Evolutionary conservation across 2,113 vertebrate genomes (phyloP).

Genomic region (Phoxinus phoxinus): DNA sequence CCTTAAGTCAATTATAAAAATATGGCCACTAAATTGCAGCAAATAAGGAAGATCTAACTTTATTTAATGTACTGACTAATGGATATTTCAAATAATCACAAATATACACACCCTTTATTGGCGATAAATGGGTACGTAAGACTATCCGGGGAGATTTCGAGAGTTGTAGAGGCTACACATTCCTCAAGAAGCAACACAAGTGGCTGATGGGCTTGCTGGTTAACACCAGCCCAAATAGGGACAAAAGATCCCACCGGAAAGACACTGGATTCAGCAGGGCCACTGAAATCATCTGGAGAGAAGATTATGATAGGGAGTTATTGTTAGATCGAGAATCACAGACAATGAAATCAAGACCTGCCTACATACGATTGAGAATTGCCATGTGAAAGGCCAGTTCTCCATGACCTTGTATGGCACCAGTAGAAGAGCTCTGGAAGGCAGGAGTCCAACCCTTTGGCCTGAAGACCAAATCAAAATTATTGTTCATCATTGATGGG

Average conservation of each 20-base stretch:
- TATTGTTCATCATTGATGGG: neutral
- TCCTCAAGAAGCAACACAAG: slow-evolving; percentile 77
- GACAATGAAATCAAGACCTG: neutral
- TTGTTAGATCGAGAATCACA: neutral
- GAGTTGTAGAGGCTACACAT: slow-evolving; percentile 70
- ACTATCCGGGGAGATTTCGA: slow-evolving; percentile 48
- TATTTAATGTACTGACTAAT: neutral
- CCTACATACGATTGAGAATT: slow-evolving; percentile 70
- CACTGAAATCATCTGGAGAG: slow-evolving; percentile 68
- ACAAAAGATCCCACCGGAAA: slow-evolving; percentile 77
- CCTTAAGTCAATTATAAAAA: neutral
- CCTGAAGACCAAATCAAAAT: slow-evolving; percentile 50
- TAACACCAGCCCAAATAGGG: slow-evolving; percentile 74
- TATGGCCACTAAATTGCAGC: neutral
- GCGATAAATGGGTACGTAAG: slow-evolving; percentile 70
- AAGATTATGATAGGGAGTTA: neutral
- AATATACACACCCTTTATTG: slow-evolving; percentile 74
- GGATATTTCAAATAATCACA: neutral
- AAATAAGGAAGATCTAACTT: neutral
- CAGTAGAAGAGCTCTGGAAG: slow-evolving; percentile 56
- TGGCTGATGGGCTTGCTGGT: slow-evolving; percentile 73
- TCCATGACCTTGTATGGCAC: slow-evolving; percentile 61
- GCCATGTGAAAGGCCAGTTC: slow-evolving; percentile 72
- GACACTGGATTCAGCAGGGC: slow-evolving; percentile 56
- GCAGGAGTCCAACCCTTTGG: slow-evolving; percentile 53